Evolutionary conservation across 2,888 invertebrate species (phyloP).

Genomic region (Tenthredo notha): DNA sequence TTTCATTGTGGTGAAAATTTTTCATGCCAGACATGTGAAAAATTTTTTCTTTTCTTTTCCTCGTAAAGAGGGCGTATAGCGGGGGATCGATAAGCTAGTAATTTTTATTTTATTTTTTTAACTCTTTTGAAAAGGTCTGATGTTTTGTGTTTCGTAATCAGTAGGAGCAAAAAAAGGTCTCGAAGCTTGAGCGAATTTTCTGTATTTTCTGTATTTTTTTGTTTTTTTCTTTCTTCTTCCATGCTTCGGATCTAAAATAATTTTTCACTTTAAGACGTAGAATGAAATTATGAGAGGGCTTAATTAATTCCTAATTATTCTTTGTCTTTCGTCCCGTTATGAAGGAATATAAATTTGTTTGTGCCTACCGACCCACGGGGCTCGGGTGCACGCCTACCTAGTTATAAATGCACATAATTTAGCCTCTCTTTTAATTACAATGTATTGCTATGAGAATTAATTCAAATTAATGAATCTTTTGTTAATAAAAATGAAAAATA

Average conservation of each 20-base stretch:
- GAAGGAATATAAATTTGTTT: slow-evolving; percentile 48
- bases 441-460: slow-evolving; percentile 52
- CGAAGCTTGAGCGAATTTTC: not conserved
- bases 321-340: slow-evolving; percentile 48
- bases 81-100: not conserved
- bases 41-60: not conserved
- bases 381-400: slow-evolving; percentile 16
- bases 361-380: slow-evolving; percentile 18
- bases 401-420: slow-evolving; percentile 53
- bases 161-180: not conserved
- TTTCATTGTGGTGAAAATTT: not conserved
- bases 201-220: not conserved
- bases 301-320: slow-evolving; percentile 65
- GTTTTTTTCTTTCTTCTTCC: no score
- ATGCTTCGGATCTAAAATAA: not conserved
- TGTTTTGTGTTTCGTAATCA: not conserved
- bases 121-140: not conserved
- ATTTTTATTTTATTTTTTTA: not conserved
- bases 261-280: not conserved
- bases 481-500: not conserved
- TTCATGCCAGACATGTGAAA: not conserved
- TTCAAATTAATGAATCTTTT: slow-evolving; percentile 51
- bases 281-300: slow-evolving; percentile 18
- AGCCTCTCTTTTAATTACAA: slow-evolving; percentile 53
- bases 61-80: not conserved